Conservation (phyloP, 2,113 vertebrate species). For the Podiceps cristatus region DNA sequence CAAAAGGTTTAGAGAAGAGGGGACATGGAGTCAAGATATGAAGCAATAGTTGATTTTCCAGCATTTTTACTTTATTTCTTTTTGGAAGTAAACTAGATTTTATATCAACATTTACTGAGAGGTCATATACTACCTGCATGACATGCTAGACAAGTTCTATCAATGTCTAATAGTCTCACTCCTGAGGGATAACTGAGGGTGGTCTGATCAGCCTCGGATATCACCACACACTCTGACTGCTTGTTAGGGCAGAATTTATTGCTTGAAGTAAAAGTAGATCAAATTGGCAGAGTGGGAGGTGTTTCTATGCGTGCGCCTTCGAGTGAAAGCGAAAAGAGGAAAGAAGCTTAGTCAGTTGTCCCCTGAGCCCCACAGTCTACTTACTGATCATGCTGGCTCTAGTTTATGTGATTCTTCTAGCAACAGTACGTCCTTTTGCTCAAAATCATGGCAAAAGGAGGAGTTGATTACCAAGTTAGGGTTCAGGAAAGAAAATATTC, state of each 20-base stretch:
- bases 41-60: background rate
- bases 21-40: background rate
- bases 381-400: background rate
- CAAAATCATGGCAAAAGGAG: background rate
- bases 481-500: background rate
- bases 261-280: background rate
- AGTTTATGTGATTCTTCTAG: background rate
- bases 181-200: background rate
- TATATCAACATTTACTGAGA: background rate
- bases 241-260: background rate
- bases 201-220: background rate
- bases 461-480: background rate
- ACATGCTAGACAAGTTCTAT: background rate
- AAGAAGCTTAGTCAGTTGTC: background rate
- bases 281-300: background rate
- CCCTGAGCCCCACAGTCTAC: background rate
- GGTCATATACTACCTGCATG: background rate
- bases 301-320: background rate
- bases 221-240: background rate
- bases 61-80: background rate
- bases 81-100: background rate
- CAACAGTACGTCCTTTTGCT: background rate
- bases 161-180: background rate
- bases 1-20: background rate
- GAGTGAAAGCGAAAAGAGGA: background rate